These are phyloP conservation scores for Pteronotus mesoamericanus DNA, from an alignment of 2,797 vertebrate species.

Conservation along the genomic window DNA sequence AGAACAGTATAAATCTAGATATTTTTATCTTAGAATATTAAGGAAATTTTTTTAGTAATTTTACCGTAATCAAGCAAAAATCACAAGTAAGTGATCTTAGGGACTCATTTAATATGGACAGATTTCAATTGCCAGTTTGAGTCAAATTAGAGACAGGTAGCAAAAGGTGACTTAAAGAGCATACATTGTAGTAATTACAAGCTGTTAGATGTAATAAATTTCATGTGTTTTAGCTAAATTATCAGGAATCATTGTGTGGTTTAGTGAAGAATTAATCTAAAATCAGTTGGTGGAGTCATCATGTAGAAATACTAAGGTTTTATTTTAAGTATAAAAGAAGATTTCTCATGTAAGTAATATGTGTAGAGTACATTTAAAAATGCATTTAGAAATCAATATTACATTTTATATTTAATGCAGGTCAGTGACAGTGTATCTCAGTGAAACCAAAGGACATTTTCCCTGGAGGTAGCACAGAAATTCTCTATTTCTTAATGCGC, in stretches of 20 bases:
- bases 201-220: background rate
- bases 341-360: constrained; percentile 1
- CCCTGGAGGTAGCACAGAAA: background rate
- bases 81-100: background rate
- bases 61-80: background rate
- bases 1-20: background rate
- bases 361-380: constrained; percentile 32
- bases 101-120: background rate
- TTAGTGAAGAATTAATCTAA: background rate
- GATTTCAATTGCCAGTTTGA: background rate
- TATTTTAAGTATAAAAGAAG: constrained; percentile 2
- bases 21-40: background rate
- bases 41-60: background rate
- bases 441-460: constrained; percentile 34
- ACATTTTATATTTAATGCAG: constrained; percentile 52
- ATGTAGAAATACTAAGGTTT: background rate
- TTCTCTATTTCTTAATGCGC: constrained; percentile 36
- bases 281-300: background rate
- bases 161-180: background rate
- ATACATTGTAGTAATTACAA: background rate
- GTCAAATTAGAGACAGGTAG: background rate
- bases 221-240: background rate
- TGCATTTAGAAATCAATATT: constrained; percentile 66
- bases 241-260: background rate
- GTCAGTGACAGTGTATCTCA: constrained; percentile 46